Conservation (phyloP, 2,888 invertebrate species). For the Latrodectus hesperus region DNA sequence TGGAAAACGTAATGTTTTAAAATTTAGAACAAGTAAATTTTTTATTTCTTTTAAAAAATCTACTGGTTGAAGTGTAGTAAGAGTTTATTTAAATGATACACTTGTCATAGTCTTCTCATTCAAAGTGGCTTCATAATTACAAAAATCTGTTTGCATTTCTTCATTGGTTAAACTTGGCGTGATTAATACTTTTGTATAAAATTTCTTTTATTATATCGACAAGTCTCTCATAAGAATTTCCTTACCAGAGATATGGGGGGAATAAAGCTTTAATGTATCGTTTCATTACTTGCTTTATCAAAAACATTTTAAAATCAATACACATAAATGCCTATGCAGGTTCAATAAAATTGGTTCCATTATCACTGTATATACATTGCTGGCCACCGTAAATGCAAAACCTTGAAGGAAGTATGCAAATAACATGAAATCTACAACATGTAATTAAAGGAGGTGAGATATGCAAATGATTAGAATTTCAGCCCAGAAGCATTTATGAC, state of each 20-base stretch:
- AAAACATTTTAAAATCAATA: background rate
- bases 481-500: too few species aligned
- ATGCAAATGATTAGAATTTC: too few species aligned
- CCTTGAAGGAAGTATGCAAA: too few species aligned
- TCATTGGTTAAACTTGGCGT: conserved; percentile 7
- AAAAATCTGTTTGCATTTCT: background rate
- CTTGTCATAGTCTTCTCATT: conserved; percentile 6
- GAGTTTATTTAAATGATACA: background rate
- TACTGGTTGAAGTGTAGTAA: background rate
- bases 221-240: background rate
- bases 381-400: too few species aligned
- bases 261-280: background rate
- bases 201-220: background rate
- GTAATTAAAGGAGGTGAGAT: too few species aligned
- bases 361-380: background rate
- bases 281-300: background rate
- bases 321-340: background rate
- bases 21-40: background rate
- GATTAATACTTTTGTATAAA: background rate
- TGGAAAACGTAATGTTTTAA: background rate
- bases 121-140: conserved; percentile 6
- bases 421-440: too few species aligned
- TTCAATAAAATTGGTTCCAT: background rate
- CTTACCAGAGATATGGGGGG: background rate
- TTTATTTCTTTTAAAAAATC: background rate